Base-by-base conservation (phyloP, 2,888 invertebrate species). In the Trichacis sp. region DNA sequence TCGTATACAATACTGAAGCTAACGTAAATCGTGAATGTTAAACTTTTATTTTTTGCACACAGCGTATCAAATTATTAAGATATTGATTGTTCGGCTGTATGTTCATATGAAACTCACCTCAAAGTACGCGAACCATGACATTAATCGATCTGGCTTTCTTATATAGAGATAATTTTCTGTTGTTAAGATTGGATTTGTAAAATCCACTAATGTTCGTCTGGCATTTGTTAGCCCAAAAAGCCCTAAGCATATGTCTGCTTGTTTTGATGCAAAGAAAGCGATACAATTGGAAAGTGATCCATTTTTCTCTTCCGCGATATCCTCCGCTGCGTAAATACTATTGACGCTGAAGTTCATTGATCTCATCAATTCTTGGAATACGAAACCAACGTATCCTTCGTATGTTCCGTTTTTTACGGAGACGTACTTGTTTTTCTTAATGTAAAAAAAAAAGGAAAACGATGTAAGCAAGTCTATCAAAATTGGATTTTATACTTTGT, bases 101-200 rank as follows among this genome's bases (percentile, higher is more conserved):
- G n/a, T n/a, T n/a, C n/a, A n/a, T 29, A 9, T 6, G 9, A 29
- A 29, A 29, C 9, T 29, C 24, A 80, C 81, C 71, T 72, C 63
- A n/a, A 81, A 75, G 33, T 81, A 79, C 6, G 72, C 73, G 1
- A 72, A 66, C 81, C 80, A 81, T 11, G 73, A 70, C 1, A 81
- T 66, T 0, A 64, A 49, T 6, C 49, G 52, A 11, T 50, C 52
- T 0, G 70, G 74, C 38, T 73, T 51, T 36, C 63, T 75, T 14
- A 81, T 55, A 45, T 76, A 79, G 38, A 80, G 64, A 11, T 65
- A 62, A 19, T 71, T 64, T 8, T 59, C 51, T 0, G 76, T 68
- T 1, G 69, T 12, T 2, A 77, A 24, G 30, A 82, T 52, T 0
- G 81, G 82, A 8, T 73, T 17, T 1, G 79, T 77, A 42, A 79